Evolutionary conservation across 2,888 invertebrate species (phyloP).

Genomic region (Omphaloscelis lunosa): DNA sequence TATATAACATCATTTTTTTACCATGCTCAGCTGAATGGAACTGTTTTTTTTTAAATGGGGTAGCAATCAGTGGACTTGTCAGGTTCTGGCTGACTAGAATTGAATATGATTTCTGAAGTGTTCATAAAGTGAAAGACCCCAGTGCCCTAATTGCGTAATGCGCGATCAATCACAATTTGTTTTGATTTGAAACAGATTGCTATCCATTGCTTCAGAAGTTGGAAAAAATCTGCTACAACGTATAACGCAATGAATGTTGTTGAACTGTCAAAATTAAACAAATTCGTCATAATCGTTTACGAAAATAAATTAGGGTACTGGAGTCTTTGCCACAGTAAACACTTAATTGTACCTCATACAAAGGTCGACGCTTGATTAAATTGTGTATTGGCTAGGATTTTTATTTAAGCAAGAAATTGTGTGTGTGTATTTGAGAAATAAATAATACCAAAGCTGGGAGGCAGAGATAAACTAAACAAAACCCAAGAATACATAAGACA

Average conservation of each 20-base stretch:
- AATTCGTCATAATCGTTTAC: no score
- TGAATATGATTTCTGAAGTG: background rate
- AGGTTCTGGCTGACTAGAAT: background rate
- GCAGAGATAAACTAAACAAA: conserved; percentile 28
- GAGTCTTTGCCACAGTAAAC: background rate
- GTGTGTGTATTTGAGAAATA: background rate
- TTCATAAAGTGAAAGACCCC: background rate
- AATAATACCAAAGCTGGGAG: background rate
- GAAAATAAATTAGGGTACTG: no score
- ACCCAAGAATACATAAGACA: conserved; percentile 22
- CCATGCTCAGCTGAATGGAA: background rate
- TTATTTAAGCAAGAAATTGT: no score
- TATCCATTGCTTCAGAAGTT: no score
- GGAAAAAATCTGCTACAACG: no score
- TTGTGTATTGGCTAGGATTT: background rate
- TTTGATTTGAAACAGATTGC: no score
- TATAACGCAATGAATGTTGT: no score
- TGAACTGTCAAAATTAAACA: no score
- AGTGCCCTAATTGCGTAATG: no score
- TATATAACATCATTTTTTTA: background rate
- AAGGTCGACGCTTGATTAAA: background rate
- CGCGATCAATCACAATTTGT: no score
- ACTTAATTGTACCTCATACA: background rate
- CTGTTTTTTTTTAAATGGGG: background rate
- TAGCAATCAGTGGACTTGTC: background rate